Evolutionary conservation across 53 echinoderm and acorn worm species (phyloP), one percentile per base, ranked within the genome.

Genomic region (Arbacia lixula): DNA sequence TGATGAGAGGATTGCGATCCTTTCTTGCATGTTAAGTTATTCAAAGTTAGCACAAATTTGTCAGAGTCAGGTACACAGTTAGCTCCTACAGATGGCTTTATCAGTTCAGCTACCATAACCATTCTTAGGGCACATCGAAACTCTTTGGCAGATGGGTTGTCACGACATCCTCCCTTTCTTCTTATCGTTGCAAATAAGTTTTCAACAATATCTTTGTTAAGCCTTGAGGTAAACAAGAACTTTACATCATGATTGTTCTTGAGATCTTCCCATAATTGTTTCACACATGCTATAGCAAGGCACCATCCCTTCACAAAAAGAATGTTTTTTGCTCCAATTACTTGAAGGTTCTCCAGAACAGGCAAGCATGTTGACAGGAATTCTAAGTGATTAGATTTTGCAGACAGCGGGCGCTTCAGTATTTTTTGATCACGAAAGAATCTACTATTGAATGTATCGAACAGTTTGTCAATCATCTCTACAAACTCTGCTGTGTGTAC

Each of bases 391-490:
- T 50, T 3, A 10, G 63, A 81, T 16, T 62, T 62, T 1, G 17
- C 16, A 12, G 62, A 21, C 22, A 81, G n/a, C 8, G 82, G 85
- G 69, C 83, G 42, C 21, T 58, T 63, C 43, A 58, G 17, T 52
- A 82, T 83, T 32, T 82, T 82, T 14, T 57, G 71, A 6, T 86
- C 90, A 25, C 71, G 81, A 12, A 86, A 86, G 14, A 26, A 50
- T 14, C 72, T 85, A 37, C 82, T 51, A 30, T 86, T 90, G n/a
- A 82, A 82, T 12, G 82, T 21, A 66, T 90, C 90, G 86, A 90
- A 90, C 16, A 86, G 63, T 4, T 42, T 20, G 25, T 90, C 86
- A 12, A 90, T 63, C 12, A 19, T 61, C 28, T 58, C 19, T 17
- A 80, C n/a, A 52, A 90, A 86, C n/a, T 84, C 53, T n/a, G 86